phyloP scores from a whole-genome alignment of 2,797 vertebrate genomes.

The Phylloscopus collybita region DNA sequence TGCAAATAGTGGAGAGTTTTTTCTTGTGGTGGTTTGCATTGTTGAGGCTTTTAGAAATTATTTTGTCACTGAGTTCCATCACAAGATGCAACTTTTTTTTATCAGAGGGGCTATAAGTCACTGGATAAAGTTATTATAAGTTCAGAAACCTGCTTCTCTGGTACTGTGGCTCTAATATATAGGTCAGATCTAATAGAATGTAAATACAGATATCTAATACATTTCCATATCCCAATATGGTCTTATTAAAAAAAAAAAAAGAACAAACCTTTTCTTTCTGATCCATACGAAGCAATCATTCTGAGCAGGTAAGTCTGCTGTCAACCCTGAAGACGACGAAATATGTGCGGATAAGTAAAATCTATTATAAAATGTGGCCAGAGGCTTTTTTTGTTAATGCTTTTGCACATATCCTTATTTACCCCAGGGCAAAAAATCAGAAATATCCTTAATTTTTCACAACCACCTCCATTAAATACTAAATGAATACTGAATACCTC shows the following conservation, averaged over 20 bases:
- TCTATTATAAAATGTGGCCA: neutral
- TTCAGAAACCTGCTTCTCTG: neutral
- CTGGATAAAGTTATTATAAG: neutral
- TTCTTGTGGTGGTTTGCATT: neutral
- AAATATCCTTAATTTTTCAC: neutral
- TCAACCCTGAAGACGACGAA: neutral
- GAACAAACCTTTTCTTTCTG: neutral
- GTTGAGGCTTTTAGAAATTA: neutral
- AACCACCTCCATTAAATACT: neutral
- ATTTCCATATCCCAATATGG: neutral
- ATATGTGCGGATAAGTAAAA: neutral
- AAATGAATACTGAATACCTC: neutral
- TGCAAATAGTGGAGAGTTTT: neutral
- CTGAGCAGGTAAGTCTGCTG: neutral
- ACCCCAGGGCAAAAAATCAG: neutral
- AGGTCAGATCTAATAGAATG: neutral
- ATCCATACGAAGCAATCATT: neutral
- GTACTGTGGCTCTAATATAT: neutral
- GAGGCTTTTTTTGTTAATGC: fast-evolving
- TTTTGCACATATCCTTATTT: neutral
- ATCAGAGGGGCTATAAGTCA: fast-evolving
- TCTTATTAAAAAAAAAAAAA: neutral
- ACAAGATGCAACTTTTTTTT: neutral
- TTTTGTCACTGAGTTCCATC: neutral
- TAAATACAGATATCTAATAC: neutral